A percentile compares a stretch with the other conserved stretches of the same genome.
Conservation (phyloP, 2,113 vertebrate species). For the Chlorocebus sabaeus region DNA sequence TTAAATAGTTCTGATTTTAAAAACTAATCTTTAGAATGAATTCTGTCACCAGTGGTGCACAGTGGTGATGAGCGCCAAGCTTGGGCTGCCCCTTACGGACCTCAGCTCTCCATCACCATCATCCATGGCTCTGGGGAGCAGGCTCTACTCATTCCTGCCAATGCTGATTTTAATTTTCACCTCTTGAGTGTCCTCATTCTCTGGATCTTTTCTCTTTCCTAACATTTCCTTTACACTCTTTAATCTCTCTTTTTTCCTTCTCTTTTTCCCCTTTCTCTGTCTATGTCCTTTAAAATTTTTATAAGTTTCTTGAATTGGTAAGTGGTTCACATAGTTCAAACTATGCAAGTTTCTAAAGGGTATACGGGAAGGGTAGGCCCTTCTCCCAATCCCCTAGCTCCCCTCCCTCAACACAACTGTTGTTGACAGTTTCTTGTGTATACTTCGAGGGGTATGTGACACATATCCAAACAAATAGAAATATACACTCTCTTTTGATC, state of each 20-base stretch:
- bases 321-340: background rate
- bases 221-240: background rate
- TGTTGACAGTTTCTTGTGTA: background rate
- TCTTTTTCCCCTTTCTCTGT: background rate
- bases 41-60: background rate
- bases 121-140: too few species aligned
- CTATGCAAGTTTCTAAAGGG: background rate
- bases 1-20: background rate
- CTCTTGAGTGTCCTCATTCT: background rate
- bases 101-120: too few species aligned
- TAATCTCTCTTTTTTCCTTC: background rate
- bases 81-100: background rate
- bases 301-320: background rate
- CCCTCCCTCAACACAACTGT: background rate
- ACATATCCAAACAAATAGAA: background rate
- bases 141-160: rapidly evolving
- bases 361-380: background rate
- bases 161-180: background rate
- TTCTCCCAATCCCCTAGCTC: background rate
- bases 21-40: background rate
- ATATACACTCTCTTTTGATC: background rate
- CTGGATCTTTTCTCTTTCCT: background rate
- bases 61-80: background rate
- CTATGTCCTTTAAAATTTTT: background rate
- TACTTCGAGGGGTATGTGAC: background rate